Evolutionary conservation across 2,797 vertebrate species (phyloP).

Genomic region (Cryptoblepharus egeriae): DNA sequence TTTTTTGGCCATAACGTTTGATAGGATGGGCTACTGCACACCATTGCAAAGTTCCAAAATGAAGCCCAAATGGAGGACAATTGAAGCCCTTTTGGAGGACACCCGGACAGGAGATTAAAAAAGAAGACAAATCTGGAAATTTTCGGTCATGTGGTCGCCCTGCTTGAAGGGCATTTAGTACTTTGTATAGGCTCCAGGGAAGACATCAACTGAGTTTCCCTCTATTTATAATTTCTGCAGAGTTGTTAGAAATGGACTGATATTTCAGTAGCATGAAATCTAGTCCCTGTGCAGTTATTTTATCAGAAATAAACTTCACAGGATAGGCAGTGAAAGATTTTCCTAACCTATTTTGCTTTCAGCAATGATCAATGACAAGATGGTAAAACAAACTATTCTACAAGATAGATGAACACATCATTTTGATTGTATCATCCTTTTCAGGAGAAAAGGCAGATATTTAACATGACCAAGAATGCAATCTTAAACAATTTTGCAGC

Average conservation of each 20-base stretch:
- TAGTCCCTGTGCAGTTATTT: constrained; percentile 46
- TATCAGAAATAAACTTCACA: constrained; percentile 58
- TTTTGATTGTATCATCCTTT: constrained; percentile 39
- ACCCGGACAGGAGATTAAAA: too few species aligned
- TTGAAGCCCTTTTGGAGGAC: too few species aligned
- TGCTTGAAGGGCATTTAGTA: constrained; percentile 52
- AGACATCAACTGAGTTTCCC: constrained; percentile 50
- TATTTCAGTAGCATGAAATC: constrained; percentile 42
- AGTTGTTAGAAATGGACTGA: constrained; percentile 53
- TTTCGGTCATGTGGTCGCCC: too few species aligned
- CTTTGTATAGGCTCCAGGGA: constrained; percentile 49
- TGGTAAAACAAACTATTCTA: constrained; percentile 46
- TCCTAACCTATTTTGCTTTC: constrained; percentile 27
- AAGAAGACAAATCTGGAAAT: too few species aligned
- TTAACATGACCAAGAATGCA: too few species aligned
- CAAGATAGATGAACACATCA: constrained; percentile 3
- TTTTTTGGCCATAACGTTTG: too few species aligned
- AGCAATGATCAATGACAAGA: constrained; percentile 26
- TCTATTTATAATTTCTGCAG: constrained; percentile 58
- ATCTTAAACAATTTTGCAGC: too few species aligned
- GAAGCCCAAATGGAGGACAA: too few species aligned
- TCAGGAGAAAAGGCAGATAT: constrained; percentile 32
- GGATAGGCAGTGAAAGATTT: constrained; percentile 52
- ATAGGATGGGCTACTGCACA: too few species aligned
- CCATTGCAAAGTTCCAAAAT: too few species aligned